A percentile compares a stretch with the other conserved stretches of the same genome.
These are phyloP conservation scores for Dolichallabes microphthalmus DNA, from an alignment of 2,113 vertebrate genomes.

Conservation along the genomic window DNA sequence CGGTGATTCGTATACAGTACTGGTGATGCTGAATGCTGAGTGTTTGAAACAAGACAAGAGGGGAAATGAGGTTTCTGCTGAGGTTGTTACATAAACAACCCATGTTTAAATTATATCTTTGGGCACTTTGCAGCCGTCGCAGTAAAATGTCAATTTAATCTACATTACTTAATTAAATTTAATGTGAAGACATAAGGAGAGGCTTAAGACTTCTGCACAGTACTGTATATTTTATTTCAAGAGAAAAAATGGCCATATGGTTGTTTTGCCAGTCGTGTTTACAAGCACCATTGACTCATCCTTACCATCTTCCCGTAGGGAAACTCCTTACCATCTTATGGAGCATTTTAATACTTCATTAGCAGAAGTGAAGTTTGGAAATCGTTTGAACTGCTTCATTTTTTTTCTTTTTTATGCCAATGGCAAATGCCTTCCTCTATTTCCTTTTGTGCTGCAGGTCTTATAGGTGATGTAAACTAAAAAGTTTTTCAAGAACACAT, in stretches of 20 bases:
- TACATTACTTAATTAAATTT: too few species aligned
- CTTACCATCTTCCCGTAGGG: conserved; percentile 4
- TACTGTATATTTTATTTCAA: background rate
- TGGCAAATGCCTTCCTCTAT: background rate
- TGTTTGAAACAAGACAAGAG: too few species aligned
- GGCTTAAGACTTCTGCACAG: too few species aligned
- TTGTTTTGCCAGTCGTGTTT: background rate
- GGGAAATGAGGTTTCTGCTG: too few species aligned
- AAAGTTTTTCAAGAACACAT: background rate
- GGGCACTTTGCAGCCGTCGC: too few species aligned
- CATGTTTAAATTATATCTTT: too few species aligned
- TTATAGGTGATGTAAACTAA: background rate
- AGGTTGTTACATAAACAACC: too few species aligned
- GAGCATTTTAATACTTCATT: conserved; percentile 27
- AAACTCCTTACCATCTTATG: conserved; percentile 1
- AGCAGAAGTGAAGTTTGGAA: conserved; percentile 2
- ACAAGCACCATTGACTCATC: conserved; percentile 22
- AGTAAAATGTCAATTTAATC: too few species aligned
- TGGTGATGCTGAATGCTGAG: too few species aligned
- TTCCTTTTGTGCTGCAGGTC: background rate
- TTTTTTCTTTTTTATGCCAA: background rate
- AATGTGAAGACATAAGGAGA: too few species aligned
- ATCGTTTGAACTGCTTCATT: background rate
- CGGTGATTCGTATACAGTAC: too few species aligned
- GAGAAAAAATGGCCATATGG: background rate